Percentiles rank a stretch among this genome's conserved stretches.
phyloP scores from a whole-genome alignment of 2,113 vertebrate genomes.

The Hyla sarda region DNA sequence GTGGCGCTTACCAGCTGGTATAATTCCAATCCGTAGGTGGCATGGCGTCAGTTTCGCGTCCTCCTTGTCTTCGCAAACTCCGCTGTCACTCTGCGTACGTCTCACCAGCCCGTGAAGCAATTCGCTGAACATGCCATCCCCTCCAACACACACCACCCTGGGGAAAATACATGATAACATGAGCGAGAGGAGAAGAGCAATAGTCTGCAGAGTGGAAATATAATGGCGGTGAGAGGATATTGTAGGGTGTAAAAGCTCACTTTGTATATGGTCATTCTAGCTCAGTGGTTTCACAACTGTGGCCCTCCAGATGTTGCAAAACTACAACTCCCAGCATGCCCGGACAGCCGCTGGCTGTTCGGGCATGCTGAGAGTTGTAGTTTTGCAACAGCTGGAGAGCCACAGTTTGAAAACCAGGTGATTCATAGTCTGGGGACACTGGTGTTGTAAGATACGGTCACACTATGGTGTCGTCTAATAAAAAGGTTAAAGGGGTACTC shows the following conservation, averaged over 20 bases:
- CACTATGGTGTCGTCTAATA: not conserved
- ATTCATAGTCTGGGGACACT: not conserved
- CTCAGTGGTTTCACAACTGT: too few species aligned
- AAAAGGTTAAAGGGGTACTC: too few species aligned
- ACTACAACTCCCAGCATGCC: too few species aligned
- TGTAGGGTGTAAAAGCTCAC: not conserved
- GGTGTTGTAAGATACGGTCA: not conserved
- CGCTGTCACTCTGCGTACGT: conserved; percentile 78
- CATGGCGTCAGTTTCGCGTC: conserved; percentile 71
- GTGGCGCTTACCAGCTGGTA: conserved; percentile 78
- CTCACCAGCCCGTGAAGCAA: conserved; percentile 81
- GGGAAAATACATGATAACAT: too few species aligned
- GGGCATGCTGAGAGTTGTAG: too few species aligned
- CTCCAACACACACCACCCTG: conserved; percentile 83
- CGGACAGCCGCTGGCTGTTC: too few species aligned
- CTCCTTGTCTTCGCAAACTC: conserved; percentile 73
- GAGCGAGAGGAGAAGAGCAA: not conserved
- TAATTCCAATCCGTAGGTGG: conserved; percentile 80
- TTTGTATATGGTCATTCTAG: not conserved
- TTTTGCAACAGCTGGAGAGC: too few species aligned
- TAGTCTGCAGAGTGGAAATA: too few species aligned
- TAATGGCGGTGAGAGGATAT: too few species aligned
- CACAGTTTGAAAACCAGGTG: too few species aligned
- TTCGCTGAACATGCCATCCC: conserved; percentile 85
- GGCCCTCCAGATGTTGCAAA: too few species aligned